Conservation (phyloP, 2,113 vertebrate species). For the Axis porcinus region DNA sequence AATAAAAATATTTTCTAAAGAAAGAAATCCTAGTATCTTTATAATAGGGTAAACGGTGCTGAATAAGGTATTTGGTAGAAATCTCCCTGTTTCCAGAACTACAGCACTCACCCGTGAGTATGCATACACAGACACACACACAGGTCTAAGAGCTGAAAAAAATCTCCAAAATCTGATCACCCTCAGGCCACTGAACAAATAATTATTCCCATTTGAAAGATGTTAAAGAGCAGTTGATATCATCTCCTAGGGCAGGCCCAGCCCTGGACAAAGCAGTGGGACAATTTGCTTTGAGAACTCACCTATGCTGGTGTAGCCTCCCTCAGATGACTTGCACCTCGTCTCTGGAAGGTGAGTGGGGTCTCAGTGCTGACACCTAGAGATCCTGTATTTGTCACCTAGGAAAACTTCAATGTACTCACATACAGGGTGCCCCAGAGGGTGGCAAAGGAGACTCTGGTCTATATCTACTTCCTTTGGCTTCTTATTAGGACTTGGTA, state of each 20-base stretch:
- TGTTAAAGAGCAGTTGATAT: not conserved
- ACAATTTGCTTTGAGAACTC: fast-evolving
- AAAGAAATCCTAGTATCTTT: not conserved
- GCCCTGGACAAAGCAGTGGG: fast-evolving
- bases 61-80: not conserved
- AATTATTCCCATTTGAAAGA: not conserved
- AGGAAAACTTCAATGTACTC: not conserved
- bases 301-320: fast-evolving
- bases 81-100: not conserved
- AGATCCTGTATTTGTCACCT: not conserved
- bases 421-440: not conserved
- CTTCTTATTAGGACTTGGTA: not conserved
- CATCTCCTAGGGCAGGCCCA: not conserved
- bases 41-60: not conserved
- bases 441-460: not conserved
- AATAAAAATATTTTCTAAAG: not conserved
- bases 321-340: not conserved
- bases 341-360: fast-evolving
- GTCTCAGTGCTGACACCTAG: not conserved
- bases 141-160: not conserved
- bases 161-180: not conserved
- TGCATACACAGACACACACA: not conserved
- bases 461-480: not conserved
- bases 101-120: not conserved
- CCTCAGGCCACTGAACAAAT: not conserved